These are phyloP conservation scores for Hesperophylax magnus DNA, from an alignment of 1,140 invertebrate genomes.

Conservation along the genomic window DNA sequence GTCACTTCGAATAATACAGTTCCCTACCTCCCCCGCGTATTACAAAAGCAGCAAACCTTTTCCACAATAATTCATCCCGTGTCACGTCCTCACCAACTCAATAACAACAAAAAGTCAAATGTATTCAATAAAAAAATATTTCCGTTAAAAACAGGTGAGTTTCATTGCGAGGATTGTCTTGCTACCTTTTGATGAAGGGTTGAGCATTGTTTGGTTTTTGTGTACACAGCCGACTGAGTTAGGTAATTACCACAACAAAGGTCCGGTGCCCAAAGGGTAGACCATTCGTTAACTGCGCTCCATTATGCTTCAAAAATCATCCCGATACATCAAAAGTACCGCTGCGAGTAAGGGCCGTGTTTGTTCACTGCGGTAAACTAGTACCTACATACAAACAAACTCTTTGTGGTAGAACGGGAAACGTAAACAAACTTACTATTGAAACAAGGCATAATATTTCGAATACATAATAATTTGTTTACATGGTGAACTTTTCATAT, in stretches of 20 bases:
- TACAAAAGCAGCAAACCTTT: not conserved
- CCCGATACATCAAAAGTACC: conserved; percentile 39
- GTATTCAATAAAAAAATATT: not conserved
- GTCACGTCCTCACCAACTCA: not conserved
- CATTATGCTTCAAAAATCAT: conserved; percentile 55
- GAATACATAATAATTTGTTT: too few species aligned
- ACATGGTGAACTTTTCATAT: too few species aligned
- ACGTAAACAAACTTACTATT: too few species aligned
- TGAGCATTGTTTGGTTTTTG: conserved; percentile 17
- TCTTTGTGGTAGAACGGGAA: too few species aligned
- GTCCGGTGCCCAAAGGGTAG: conserved; percentile 46
- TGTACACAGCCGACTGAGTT: conserved; percentile 51
- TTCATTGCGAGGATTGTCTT: not conserved
- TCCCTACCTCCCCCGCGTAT: not conserved
- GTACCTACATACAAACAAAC: too few species aligned
- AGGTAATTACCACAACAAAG: conserved; percentile 58
- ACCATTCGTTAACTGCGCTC: conserved; percentile 52
- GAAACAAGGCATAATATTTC: too few species aligned
- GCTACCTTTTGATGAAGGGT: not conserved
- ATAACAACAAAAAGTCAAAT: not conserved
- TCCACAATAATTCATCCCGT: not conserved
- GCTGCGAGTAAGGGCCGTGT: not conserved
- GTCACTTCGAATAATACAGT: not conserved
- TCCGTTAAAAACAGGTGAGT: not conserved
- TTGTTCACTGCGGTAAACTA: not conserved